These are phyloP conservation scores for Thalassaphorura encarpata DNA, from an alignment of 1,140 invertebrate species.

Conservation along the genomic window DNA sequence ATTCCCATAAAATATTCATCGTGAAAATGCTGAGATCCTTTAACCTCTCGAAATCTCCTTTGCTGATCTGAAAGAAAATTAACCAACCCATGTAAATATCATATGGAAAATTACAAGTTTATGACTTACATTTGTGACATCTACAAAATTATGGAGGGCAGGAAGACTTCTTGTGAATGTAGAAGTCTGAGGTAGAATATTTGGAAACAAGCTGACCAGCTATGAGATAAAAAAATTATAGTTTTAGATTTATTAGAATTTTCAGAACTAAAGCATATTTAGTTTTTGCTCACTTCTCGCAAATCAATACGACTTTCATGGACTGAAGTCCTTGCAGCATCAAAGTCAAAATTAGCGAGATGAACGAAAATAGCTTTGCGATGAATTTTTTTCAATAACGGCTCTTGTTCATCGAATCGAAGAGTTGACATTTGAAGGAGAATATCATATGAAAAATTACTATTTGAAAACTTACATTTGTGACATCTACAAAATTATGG, in stretches of 20 bases:
- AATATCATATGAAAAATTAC: background rate
- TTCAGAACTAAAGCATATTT: background rate
- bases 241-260: background rate
- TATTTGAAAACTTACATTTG: conserved; percentile 10
- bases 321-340: conserved; percentile 16
- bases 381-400: conserved; percentile 19
- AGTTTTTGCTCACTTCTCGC: conserved; percentile 21
- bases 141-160: conserved; percentile 17
- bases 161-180: conserved; percentile 21
- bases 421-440: conserved; percentile 22
- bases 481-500: conserved; percentile 20
- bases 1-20: conserved; percentile 9
- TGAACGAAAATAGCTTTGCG: conserved; percentile 23
- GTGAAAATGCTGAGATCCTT: conserved; percentile 6
- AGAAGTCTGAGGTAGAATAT: conserved; percentile 18
- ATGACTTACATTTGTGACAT: conserved; percentile 16
- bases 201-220: conserved; percentile 23
- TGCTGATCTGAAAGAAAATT: conserved; percentile 8
- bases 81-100: background rate
- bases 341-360: conserved; percentile 16
- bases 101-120: background rate
- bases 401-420: conserved; percentile 7
- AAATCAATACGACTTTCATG: conserved; percentile 21
- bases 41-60: conserved; percentile 4
- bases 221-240: conserved; percentile 8